These are phyloP conservation scores for Myrmophylax atrothorax DNA, from an alignment of 2,113 vertebrate species.

Conservation along the genomic window DNA sequence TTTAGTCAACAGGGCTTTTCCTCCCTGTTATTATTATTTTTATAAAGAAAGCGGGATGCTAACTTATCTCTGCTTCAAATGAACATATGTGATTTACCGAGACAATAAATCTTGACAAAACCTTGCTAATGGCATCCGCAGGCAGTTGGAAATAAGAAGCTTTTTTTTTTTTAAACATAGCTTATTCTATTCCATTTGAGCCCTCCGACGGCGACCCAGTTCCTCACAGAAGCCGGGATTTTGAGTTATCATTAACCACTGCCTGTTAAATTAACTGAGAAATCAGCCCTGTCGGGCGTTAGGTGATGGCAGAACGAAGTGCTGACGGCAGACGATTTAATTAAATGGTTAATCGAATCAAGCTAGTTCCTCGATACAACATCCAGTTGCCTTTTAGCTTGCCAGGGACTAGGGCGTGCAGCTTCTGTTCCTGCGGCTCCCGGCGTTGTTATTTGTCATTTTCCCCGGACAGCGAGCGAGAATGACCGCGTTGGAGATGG, in stretches of 20 bases:
- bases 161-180: not conserved
- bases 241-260: constrained; percentile 45
- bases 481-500: not conserved
- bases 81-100: constrained; percentile 21
- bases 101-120: constrained; percentile 49
- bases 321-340: not conserved
- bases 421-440: not conserved
- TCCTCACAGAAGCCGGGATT: constrained; percentile 11
- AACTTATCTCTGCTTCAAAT: constrained; percentile 6
- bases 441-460: not conserved
- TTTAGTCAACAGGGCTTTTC: constrained; percentile 5
- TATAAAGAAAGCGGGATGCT: not conserved
- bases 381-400: not conserved
- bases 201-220: not conserved
- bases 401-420: not conserved
- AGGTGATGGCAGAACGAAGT: not conserved
- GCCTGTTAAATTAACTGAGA: constrained; percentile 43
- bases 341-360: constrained; percentile 50
- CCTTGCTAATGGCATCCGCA: constrained; percentile 34
- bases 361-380: not conserved
- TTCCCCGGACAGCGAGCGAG: not conserved
- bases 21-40: not conserved
- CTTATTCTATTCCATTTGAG: not conserved
- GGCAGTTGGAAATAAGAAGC: constrained; percentile 12
- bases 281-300: not conserved